phyloP scores from a whole-genome alignment of 2,113 vertebrate species.

The Petrocephalus microphthalmus region DNA sequence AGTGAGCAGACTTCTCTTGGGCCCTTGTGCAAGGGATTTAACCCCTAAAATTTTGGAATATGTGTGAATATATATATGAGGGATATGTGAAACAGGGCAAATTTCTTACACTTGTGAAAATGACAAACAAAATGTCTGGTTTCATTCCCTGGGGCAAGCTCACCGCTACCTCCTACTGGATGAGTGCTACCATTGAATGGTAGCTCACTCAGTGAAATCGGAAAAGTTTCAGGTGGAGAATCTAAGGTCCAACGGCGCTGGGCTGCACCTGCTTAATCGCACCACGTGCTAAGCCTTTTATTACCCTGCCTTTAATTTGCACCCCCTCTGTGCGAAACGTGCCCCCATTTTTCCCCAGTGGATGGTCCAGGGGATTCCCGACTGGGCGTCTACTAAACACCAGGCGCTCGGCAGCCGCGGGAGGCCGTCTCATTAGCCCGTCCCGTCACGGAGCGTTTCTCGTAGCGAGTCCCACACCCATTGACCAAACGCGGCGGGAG shows the following conservation, averaged over 20 bases:
- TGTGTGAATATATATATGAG: not conserved
- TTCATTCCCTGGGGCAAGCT: not conserved
- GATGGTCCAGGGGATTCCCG: not conserved
- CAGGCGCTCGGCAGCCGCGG: not conserved
- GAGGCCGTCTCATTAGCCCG: not conserved
- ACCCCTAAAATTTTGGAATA: not conserved
- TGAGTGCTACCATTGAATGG: not conserved
- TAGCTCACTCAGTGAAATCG: not conserved
- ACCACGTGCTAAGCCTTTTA: not conserved
- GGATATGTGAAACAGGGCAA: not conserved
- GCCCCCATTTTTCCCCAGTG: not conserved
- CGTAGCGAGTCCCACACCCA: not conserved
- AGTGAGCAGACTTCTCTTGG: not conserved
- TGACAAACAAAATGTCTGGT: not conserved
- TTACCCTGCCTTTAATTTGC: not conserved
- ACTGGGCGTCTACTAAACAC: not conserved
- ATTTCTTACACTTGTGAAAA: not conserved
- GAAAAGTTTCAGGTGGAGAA: not conserved
- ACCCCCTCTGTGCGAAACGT: not conserved
- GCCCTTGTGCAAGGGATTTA: not conserved
- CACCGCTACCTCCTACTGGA: not conserved
- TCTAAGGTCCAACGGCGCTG: not conserved
- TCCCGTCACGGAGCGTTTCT: not conserved
- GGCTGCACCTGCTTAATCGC: not conserved
- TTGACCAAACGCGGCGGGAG: not conserved